Conservation (phyloP, 2,888 invertebrate species). For the Keiferia lycopersicella region DNA sequence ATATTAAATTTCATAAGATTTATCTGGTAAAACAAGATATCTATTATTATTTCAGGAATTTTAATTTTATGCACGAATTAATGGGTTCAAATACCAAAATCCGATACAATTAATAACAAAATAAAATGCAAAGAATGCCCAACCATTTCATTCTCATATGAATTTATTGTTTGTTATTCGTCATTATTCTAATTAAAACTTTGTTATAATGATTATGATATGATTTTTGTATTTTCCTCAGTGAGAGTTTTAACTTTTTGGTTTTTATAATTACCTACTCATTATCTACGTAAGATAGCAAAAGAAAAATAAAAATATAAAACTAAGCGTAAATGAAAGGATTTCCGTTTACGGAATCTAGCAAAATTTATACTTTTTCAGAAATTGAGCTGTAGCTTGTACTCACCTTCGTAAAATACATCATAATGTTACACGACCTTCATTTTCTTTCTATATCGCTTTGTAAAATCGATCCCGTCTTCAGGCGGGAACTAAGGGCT, state of each 20-base stretch:
- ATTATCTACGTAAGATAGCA: no score
- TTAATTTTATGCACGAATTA: slow-evolving; percentile 47
- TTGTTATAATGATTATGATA: no score
- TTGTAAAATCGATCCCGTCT: neutral
- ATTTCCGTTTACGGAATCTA: no score
- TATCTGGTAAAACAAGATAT: neutral
- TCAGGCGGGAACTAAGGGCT: slow-evolving; percentile 22
- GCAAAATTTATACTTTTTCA: no score
- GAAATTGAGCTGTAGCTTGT: no score
- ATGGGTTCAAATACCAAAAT: slow-evolving; percentile 31
- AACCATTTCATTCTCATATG: neutral
- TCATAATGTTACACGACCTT: neutral
- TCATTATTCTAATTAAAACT: no score
- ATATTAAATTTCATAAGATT: slow-evolving; percentile 23
- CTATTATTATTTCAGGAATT: neutral
- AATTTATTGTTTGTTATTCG: neutral
- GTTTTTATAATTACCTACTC: no score
- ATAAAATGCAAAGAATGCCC: slow-evolving; percentile 2
- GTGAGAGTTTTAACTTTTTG: no score
- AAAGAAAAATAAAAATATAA: no score
- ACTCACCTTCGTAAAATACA: neutral
- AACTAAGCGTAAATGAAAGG: no score
- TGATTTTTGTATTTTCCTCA: no score
- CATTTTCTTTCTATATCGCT: neutral
- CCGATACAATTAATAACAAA: neutral